phyloP scores from a whole-genome alignment of 1,140 invertebrate species.

The Drosophila tsacasi region DNA sequence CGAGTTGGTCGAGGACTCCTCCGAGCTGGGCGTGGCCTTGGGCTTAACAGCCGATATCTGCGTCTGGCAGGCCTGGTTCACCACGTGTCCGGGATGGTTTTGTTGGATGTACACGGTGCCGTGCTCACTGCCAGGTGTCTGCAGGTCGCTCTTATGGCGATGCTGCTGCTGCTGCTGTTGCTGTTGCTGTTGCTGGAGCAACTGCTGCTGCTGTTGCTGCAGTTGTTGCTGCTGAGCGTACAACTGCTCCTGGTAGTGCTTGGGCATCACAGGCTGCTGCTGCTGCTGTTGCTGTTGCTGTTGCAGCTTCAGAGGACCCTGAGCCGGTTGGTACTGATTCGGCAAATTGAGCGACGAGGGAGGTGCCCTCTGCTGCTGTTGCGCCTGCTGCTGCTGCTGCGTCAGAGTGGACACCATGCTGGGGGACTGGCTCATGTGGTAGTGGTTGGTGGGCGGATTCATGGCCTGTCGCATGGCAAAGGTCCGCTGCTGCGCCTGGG shows the following conservation, averaged over 20 bases:
- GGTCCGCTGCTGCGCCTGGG: conserved; percentile 87
- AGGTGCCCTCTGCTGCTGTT: conserved; percentile 68
- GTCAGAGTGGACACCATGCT: conserved; percentile 72
- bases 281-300: conserved; percentile 34
- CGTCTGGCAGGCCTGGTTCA: conserved; percentile 84
- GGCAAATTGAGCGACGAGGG: conserved; percentile 76
- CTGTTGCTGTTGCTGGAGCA: conserved; percentile 63
- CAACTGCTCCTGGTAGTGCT: conserved; percentile 76
- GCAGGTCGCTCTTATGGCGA: conserved; percentile 67
- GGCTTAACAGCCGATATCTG: conserved; percentile 75
- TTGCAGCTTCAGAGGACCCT: conserved; percentile 75
- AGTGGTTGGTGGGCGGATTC: conserved; percentile 84
- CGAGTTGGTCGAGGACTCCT: conserved; percentile 71
- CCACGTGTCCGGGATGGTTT: conserved; percentile 84
- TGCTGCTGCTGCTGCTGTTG: conserved; percentile 72
- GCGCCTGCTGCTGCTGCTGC: conserved; percentile 59
- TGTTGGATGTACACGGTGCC: conserved; percentile 84
- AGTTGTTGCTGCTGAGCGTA: conserved; percentile 65
- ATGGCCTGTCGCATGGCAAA: conserved; percentile 87
- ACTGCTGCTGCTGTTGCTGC: conserved; percentile 69
- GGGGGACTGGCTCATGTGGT: conserved; percentile 80
- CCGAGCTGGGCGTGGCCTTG: conserved; percentile 80
- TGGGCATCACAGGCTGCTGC: conserved; percentile 54
- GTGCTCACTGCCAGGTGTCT: conserved; percentile 77
- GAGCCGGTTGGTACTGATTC: conserved; percentile 79